Percentiles rank a stretch among this genome's conserved stretches.
Conservation (phyloP, 2,797 vertebrate species). For the Chelon auratus region DNA sequence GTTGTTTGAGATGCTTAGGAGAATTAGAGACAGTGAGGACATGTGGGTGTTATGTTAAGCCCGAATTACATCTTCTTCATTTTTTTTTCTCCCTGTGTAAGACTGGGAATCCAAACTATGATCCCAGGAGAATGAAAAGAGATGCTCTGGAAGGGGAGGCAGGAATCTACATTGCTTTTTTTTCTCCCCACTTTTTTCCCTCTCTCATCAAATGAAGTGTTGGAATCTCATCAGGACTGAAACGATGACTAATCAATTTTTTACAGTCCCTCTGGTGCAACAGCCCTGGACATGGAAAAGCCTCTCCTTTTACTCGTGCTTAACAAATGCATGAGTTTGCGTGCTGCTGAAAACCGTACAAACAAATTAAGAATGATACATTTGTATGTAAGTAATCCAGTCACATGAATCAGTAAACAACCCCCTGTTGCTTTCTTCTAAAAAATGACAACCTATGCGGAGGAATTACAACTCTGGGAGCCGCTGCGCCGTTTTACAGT, state of each 20-base stretch:
- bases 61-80: constrained; percentile 31
- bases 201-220: constrained; percentile 50
- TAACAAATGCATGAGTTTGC: constrained; percentile 44
- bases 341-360: constrained; percentile 35
- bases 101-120: constrained; percentile 18
- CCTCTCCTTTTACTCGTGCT: constrained; percentile 52
- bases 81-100: constrained; percentile 16
- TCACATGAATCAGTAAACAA: constrained; percentile 35
- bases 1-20: constrained; percentile 52
- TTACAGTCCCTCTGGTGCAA: constrained; percentile 56
- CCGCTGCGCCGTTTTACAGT: constrained; percentile 34
- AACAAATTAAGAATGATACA: constrained; percentile 51
- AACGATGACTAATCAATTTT: constrained; percentile 73
- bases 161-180: constrained; percentile 36
- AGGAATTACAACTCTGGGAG: constrained; percentile 23
- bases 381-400: constrained; percentile 42
- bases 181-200: not conserved
- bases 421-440: constrained; percentile 27
- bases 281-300: constrained; percentile 50
- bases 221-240: constrained; percentile 68
- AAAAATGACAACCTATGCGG: constrained; percentile 31
- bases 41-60: constrained; percentile 55
- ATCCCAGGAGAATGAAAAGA: constrained; percentile 30
- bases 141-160: constrained; percentile 25
- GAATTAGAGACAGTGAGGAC: constrained; percentile 51